phyloP scores from a whole-genome alignment of 64 coral and sea anemone genomes.

The Hydrozoanthus tunicans region DNA sequence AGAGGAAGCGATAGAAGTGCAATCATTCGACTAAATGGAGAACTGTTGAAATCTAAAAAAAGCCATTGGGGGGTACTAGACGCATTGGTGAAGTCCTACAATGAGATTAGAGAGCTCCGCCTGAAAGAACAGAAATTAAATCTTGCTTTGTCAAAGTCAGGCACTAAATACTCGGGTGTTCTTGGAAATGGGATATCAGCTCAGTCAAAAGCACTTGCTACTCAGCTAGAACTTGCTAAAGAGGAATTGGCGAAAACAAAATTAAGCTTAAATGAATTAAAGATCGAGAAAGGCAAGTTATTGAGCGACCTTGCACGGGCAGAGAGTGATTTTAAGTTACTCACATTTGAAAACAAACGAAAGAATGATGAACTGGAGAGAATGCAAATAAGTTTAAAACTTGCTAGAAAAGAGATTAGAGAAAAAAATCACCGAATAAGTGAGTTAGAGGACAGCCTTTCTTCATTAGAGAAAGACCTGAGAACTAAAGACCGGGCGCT shows the following conservation, averaged over 20 bases:
- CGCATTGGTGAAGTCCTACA: conserved; percentile 65
- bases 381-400: conserved; percentile 48
- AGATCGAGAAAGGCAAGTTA: conserved; percentile 67
- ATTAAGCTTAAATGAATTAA: conserved; percentile 60
- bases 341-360: conserved; percentile 65
- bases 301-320: conserved; percentile 41
- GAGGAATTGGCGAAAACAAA: conserved; percentile 74
- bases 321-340: conserved; percentile 63
- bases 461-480: conserved; percentile 25
- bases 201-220: conserved; percentile 64
- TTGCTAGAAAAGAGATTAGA: conserved; percentile 38
- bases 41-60: conserved; percentile 75
- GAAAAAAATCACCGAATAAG: conserved; percentile 55
- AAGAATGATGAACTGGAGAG: conserved; percentile 66
- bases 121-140: conserved; percentile 76
- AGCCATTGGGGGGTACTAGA: conserved; percentile 86
- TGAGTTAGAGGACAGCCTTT: conserved; percentile 18
- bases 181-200: not conserved
- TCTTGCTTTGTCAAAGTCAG: conserved; percentile 35
- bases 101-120: conserved; percentile 76
- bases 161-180: not conserved
- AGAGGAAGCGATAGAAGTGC: conserved; percentile 71
- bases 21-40: conserved; percentile 83
- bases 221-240: conserved; percentile 62
- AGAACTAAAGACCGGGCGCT: conserved; percentile 43